These are phyloP conservation scores for Isotomurus palustris DNA, from an alignment of 2,888 invertebrate species.

Conservation along the genomic window DNA sequence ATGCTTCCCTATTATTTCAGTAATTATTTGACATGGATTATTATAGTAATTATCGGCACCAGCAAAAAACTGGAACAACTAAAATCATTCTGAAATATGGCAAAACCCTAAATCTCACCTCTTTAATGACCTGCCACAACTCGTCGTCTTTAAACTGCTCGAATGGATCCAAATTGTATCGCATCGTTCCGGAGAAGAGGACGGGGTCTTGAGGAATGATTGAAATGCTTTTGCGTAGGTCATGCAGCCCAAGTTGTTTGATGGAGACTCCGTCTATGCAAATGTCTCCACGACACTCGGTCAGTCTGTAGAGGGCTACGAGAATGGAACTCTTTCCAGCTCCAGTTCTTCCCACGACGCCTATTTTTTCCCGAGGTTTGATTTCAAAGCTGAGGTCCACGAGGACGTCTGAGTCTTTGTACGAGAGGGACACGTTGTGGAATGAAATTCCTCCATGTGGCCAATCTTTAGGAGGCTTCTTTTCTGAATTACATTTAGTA, in stretches of 20 bases:
- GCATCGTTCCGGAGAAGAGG: slow-evolving; percentile 78
- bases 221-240: slow-evolving; percentile 73
- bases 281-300: slow-evolving; percentile 80
- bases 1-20: neutral
- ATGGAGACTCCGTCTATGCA: slow-evolving; percentile 70
- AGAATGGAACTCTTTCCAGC: slow-evolving; percentile 90
- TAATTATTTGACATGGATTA: too few relatives aligned
- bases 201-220: slow-evolving; percentile 92
- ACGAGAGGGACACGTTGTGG: slow-evolving; percentile 48
- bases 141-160: slow-evolving; percentile 71
- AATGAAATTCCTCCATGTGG: slow-evolving; percentile 49
- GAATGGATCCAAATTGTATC: slow-evolving; percentile 87
- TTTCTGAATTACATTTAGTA: slow-evolving; percentile 22
- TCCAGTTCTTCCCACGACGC: slow-evolving; percentile 57
- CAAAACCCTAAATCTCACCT: slow-evolving; percentile 60
- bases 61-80: too few relatives aligned
- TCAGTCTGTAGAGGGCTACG: slow-evolving; percentile 79
- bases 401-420: slow-evolving; percentile 49
- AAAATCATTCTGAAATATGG: too few relatives aligned
- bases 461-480: slow-evolving; percentile 51
- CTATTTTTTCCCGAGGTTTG: slow-evolving; percentile 40
- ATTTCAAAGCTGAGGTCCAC: slow-evolving; percentile 51
- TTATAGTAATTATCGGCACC: too few relatives aligned
- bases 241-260: slow-evolving; percentile 55
- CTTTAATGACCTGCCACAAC: slow-evolving; percentile 78